Evolutionary conservation across 2,797 vertebrate species (phyloP).

Genomic region (Liparis tanakae): DNA sequence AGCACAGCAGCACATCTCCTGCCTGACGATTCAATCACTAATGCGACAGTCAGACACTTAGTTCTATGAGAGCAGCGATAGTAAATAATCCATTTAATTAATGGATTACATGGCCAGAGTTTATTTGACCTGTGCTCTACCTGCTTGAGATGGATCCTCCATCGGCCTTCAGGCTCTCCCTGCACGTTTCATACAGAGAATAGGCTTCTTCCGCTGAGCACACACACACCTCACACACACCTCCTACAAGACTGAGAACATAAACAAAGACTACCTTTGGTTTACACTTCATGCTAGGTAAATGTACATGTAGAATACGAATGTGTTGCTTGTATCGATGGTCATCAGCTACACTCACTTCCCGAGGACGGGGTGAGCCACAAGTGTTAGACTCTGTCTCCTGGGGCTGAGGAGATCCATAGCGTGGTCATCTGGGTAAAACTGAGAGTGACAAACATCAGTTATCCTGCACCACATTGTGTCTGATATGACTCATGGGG

Average conservation of each 20-base stretch:
- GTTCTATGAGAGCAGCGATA: not conserved
- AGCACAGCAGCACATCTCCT: conserved; percentile 2
- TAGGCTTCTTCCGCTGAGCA: conserved; percentile 77
- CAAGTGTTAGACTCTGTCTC: conserved; percentile 64
- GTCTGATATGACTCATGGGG: not conserved
- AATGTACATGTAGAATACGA: not conserved
- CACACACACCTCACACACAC: conserved; percentile 79
- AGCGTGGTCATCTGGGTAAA: conserved; percentile 77
- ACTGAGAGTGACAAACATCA: conserved; percentile 70
- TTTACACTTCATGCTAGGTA: not conserved
- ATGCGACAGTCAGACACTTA: not conserved
- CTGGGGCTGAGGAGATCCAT: conserved; percentile 80
- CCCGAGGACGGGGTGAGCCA: conserved; percentile 82
- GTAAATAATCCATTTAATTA: conserved; percentile 35
- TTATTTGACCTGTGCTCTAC: conserved; percentile 41
- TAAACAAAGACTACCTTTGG: not conserved
- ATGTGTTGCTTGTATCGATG: not conserved
- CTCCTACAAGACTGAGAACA: conserved; percentile 80
- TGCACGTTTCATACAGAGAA: conserved; percentile 76
- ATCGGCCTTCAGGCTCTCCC: conserved; percentile 51
- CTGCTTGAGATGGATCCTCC: conserved; percentile 36
- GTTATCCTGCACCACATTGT: not conserved
- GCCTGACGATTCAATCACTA: not conserved
- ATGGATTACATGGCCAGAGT: conserved; percentile 23
- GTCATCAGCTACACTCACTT: conserved; percentile 70